A percentile compares a stretch with the other conserved stretches of the same genome.
phyloP scores from a whole-genome alignment of 2,113 vertebrate species.

The Nyctereutes procyonoides region DNA sequence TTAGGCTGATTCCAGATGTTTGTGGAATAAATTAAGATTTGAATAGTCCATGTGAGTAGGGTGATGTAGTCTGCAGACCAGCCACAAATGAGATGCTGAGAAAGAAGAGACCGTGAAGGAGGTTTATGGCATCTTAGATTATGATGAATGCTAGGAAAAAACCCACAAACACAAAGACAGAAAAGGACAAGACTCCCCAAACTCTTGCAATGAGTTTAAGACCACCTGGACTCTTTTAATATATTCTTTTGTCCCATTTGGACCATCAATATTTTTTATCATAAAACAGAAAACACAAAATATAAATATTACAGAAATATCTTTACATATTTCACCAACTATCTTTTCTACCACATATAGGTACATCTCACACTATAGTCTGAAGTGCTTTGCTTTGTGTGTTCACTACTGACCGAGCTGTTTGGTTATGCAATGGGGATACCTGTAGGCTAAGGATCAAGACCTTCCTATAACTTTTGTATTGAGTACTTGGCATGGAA shows the following conservation, averaged over 20 bases:
- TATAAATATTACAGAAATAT: neutral
- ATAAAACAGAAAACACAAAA: neutral
- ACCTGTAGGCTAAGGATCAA: neutral
- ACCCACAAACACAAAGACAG: neutral
- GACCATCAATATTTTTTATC: neutral
- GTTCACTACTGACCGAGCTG: neutral
- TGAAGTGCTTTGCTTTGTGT: neutral
- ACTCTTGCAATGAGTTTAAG: neutral
- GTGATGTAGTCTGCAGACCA: neutral
- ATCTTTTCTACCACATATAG: neutral
- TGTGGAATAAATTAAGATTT: constrained; percentile 10
- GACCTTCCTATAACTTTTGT: neutral
- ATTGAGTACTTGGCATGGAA: neutral
- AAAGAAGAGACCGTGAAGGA: neutral
- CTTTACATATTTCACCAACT: neutral
- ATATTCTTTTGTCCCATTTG: constrained; percentile 16
- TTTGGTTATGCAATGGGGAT: neutral
- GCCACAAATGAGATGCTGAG: neutral
- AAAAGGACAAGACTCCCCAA: neutral
- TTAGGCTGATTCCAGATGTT: neutral
- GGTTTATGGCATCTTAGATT: neutral
- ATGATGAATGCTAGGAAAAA: neutral
- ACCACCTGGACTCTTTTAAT: neutral
- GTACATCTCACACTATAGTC: neutral
- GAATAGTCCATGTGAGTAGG: neutral